These are phyloP conservation scores for Lasioglossum zephyrum DNA, from an alignment of 2,888 invertebrate genomes.

Conservation along the genomic window DNA sequence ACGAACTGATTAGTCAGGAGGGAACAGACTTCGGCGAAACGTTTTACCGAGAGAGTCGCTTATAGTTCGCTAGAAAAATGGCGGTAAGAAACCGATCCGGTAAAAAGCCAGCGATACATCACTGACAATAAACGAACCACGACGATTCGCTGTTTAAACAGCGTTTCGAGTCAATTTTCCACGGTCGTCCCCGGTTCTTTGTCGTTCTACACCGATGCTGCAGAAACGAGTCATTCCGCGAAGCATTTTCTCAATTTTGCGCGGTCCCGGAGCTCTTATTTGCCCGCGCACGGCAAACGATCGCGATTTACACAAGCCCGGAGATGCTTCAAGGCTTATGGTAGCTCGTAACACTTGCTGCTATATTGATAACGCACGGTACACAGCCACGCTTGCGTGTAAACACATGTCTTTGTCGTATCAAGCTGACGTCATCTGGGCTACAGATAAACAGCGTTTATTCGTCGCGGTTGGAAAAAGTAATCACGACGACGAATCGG, in stretches of 20 bases:
- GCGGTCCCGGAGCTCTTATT: slow-evolving; percentile 40
- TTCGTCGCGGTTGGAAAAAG: slow-evolving; percentile 22
- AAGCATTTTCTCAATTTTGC: slow-evolving; percentile 5
- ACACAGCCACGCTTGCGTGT: slow-evolving; percentile 53
- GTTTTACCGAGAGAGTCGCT: neutral
- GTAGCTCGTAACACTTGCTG: slow-evolving; percentile 67
- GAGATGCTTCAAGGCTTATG: slow-evolving; percentile 48
- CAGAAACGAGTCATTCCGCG: neutral
- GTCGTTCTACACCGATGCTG: neutral
- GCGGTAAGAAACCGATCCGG: neutral
- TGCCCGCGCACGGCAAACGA: slow-evolving; percentile 43
- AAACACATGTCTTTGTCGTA: slow-evolving; percentile 64
- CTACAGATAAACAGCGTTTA: slow-evolving; percentile 54
- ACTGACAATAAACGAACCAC: neutral
- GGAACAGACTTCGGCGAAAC: neutral
- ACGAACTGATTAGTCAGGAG: neutral
- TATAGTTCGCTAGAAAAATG: neutral
- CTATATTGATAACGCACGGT: slow-evolving; percentile 58
- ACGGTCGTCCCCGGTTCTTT: neutral
- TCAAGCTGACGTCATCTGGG: slow-evolving; percentile 62
- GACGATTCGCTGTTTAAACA: neutral
- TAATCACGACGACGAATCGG: slow-evolving; percentile 25
- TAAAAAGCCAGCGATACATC: neutral
- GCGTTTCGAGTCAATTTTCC: neutral
- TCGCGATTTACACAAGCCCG: slow-evolving; percentile 47